Evolutionary conservation across 2,888 invertebrate genomes (phyloP).

Genomic region (Melieria picta): DNA sequence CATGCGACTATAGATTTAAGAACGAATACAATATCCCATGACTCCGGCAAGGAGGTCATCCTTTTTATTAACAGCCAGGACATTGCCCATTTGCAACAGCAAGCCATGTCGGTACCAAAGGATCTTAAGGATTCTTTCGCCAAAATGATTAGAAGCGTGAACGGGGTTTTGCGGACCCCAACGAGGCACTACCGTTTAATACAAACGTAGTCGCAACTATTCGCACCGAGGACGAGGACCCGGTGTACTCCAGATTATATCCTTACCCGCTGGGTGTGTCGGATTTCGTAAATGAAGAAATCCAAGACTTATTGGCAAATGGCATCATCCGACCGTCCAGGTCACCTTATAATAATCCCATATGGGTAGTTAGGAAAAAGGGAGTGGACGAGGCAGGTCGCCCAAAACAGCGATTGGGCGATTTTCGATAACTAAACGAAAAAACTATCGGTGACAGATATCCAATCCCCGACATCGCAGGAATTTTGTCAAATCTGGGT

Average conservation of each 20-base stretch:
- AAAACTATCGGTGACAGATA: conserved; percentile 32
- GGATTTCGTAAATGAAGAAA: conserved; percentile 31
- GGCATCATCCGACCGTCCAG: conserved; percentile 31
- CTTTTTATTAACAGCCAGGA: conserved; percentile 28
- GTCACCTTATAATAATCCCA: conserved; percentile 32
- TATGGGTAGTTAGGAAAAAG: conserved; percentile 35
- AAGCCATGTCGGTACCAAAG: conserved; percentile 1
- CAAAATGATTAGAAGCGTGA: conserved; percentile 22
- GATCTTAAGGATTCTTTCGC: conserved; percentile 11
- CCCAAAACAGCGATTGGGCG: conserved; percentile 29
- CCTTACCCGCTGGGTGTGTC: conserved; percentile 29
- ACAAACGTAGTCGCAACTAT: conserved; percentile 31
- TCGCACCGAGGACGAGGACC: conserved; percentile 27
- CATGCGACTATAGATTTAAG: conserved; percentile 23
- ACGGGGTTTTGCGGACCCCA: conserved; percentile 32
- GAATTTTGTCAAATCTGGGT: conserved; percentile 29
- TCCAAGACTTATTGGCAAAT: conserved; percentile 18
- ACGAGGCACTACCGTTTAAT: conserved; percentile 29
- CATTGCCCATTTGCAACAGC: conserved; percentile 11
- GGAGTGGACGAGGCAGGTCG: conserved; percentile 28
- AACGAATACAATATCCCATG: conserved; percentile 13
- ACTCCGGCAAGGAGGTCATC: conserved; percentile 23
- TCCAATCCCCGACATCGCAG: conserved; percentile 33
- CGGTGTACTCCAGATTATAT: conserved; percentile 30
- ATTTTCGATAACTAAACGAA: conserved; percentile 31